Conservation (phyloP, 2,797 vertebrate genomes). For the Pseudomugil tenellus region DNA sequence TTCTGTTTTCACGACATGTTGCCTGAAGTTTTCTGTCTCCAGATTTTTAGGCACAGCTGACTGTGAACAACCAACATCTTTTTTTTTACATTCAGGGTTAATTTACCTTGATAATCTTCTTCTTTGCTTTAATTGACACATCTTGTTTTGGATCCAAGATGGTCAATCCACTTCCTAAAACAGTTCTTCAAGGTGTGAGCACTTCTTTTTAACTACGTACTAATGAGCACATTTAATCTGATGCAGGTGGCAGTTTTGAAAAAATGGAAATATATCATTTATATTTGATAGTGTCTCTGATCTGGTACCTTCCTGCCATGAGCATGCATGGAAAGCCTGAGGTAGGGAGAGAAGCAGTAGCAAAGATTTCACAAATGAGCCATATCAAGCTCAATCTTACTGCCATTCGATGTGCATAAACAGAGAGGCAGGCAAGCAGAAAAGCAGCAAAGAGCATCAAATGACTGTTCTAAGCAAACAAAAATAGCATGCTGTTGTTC, state of each 20-base stretch:
- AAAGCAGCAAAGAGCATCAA: background rate
- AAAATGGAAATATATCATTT: background rate
- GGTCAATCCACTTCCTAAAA: background rate
- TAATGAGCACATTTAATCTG: background rate
- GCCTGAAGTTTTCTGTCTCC: no score
- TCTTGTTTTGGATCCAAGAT: no score
- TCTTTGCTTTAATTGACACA: background rate
- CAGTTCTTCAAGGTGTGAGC: background rate
- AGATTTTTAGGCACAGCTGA: no score
- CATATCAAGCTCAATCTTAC: background rate
- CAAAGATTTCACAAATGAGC: background rate
- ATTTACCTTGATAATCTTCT: no score
- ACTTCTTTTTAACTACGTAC: background rate
- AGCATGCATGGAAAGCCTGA: background rate
- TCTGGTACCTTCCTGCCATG: background rate
- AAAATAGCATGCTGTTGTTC: background rate
- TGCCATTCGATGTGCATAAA: background rate
- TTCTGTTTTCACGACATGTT: no score
- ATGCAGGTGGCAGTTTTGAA: background rate
- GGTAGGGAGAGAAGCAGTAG: background rate
- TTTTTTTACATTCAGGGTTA: no score
- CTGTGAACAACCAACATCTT: no score
- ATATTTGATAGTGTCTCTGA: background rate
- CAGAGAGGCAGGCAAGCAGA: background rate
- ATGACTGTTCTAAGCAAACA: background rate